Conservation (phyloP, 2,888 invertebrate species). For the Saturnia pavonia region DNA sequence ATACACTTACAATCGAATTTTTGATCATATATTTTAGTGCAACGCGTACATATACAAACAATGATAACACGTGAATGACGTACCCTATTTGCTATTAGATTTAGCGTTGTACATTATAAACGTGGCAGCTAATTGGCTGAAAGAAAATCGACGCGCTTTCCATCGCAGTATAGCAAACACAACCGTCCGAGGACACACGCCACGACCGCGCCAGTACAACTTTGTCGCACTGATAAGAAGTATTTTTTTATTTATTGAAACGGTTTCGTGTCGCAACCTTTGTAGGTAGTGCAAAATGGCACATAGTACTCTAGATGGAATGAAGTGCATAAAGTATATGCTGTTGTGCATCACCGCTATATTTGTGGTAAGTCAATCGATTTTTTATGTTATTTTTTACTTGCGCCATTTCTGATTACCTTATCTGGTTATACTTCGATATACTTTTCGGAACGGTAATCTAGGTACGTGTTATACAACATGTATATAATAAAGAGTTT, state of each 20-base stretch:
- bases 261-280: conserved; percentile 11
- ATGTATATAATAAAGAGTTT: background rate
- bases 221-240: conserved; percentile 23
- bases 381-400: conserved; percentile 15
- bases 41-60: conserved; percentile 15
- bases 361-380: conserved; percentile 86
- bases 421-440: conserved; percentile 29
- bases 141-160: conserved; percentile 45
- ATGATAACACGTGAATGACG: conserved; percentile 31
- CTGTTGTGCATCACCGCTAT: conserved; percentile 88
- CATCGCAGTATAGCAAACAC: conserved; percentile 24
- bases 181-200: conserved; percentile 26
- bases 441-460: background rate
- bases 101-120: conserved; percentile 27
- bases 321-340: conserved; percentile 89
- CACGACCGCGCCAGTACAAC: conserved; percentile 31
- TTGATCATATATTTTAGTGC: background rate
- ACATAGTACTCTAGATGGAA: conserved; percentile 80
- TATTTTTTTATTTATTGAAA: conserved; percentile 18
- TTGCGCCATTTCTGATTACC: conserved; percentile 32
- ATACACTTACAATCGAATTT: background rate
- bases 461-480: background rate
- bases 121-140: conserved; percentile 50
- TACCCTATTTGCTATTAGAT: conserved; percentile 39
- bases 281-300: conserved; percentile 53